These are phyloP conservation scores for Neodontobutis hainanensis DNA, from an alignment of 2,113 vertebrate species.

Conservation along the genomic window DNA sequence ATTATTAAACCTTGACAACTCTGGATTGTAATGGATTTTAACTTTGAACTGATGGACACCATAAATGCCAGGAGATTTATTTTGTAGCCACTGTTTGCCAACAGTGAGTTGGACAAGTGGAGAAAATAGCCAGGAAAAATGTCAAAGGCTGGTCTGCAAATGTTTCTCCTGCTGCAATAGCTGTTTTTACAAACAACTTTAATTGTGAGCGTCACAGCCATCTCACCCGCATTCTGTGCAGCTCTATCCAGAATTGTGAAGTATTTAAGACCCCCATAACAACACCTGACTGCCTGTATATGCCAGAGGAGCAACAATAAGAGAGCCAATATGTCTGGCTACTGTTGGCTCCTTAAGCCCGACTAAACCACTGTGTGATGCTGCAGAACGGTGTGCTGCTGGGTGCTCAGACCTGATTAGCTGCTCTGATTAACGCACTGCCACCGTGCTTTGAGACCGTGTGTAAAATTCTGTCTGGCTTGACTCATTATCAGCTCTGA, in stretches of 20 bases:
- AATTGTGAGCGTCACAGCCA: conserved; percentile 31
- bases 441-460: conserved; percentile 50
- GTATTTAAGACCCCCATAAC: conserved; percentile 17
- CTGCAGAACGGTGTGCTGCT: conserved; percentile 12
- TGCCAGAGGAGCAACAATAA: conserved; percentile 19
- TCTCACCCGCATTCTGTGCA: conserved; percentile 24
- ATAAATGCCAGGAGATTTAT: too few relatives aligned
- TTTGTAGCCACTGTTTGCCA: too few relatives aligned
- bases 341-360: conserved; percentile 28
- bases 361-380: conserved; percentile 30
- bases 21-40: too few relatives aligned
- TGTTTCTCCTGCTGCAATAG: neutral
- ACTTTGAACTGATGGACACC: too few relatives aligned
- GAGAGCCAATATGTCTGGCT: neutral
- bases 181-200: conserved; percentile 27
- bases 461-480: conserved; percentile 69
- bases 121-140: neutral
- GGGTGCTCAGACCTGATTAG: conserved; percentile 76
- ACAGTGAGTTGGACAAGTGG: too few relatives aligned
- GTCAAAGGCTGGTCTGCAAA: neutral
- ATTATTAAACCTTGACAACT: too few relatives aligned
- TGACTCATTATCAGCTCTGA: conserved; percentile 65
- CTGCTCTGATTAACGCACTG: conserved; percentile 61
- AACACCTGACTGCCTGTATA: conserved; percentile 6
- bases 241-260: conserved; percentile 20